Evolutionary conservation across 1,140 invertebrate genomes (phyloP), one percentile per base, ranked within the genome.

Genomic region (Nasonia vitripennis): DNA sequence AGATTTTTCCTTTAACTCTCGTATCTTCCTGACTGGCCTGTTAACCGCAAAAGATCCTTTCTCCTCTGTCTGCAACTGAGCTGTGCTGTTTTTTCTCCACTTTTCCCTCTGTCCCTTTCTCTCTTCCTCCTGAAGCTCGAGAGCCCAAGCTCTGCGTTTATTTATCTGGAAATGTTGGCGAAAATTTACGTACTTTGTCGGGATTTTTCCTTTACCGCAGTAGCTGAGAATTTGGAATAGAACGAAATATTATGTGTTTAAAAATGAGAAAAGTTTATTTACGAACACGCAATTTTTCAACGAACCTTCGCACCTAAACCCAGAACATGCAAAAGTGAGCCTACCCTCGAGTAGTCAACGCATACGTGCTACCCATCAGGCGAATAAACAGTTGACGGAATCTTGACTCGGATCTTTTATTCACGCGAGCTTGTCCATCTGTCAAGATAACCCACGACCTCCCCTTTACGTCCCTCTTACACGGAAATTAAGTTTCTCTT

Each of bases 401-500:
- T 79, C 67, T 11, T 68, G 20, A 55, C 67, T 79, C 12, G 6
- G 45, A 79, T 84, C 67, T 79, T 84, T 84, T 55, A 73, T 79
- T 79, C 48, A 73, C 27, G 45, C 68, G 23, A 41, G 68, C 68
- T 74, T 31, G 20, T 6, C 75, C 45, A 45, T 84, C 45, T 14
- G 68, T 79, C 77, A 55, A 34, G 67, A 71, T 84, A 78, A 31
- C 27, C 27, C 37, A 55, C 74, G 12, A 7, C 37, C 41, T n/a
- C n/a, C 20, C 51, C 17, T 48, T 20, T 34, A 31, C 2, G 2
- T 23, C 9, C 12, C 37, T 78, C 31, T 71, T 79, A 67, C 6
- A 7, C 14, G 37, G 55, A 20, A 78, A 83, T 83, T 78, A 41
- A 83, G 70, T 83, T 83, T 83, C 74, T 51, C 17, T 74, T 55